Base-by-base conservation (phyloP, 1,140 invertebrate genomes). In the Hestina assimilis region DNA sequence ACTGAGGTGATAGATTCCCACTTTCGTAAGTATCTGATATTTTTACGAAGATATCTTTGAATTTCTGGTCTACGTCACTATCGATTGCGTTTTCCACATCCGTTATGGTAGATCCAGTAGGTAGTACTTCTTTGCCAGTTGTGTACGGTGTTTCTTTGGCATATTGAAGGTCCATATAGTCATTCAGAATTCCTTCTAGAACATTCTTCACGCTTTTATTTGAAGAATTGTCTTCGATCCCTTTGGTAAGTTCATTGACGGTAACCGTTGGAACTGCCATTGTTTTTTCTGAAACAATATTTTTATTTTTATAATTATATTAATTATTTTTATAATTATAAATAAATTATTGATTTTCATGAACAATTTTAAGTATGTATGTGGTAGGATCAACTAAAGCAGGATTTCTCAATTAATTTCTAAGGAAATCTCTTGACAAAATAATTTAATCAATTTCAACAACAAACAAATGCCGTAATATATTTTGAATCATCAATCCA, bases 111-210 rank as follows among this genome's bases (percentile, higher is more conserved):
- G 72, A 57, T 5, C 67, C 73, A 3, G 52, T 21, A 0, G 83
- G 85, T 5, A 88, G 8, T 0, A 88, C 75, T 15, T 68, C 67
- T 59, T 85, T 68, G 3, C 85, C 85, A 5, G 80, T 85, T 0
- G 85, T 88, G 53, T 83, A 86, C 0, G 81, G 81, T 2, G 81
- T 88, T 45, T 71, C 69, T 47, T 83, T 79, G 0, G 63, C 76
- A 17, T 74, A 84, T 15, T 79, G 78, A 0, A 88, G 60, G 23
- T 86, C 81, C 83, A 88, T 86, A 54, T 61, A 84, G 45, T 88
- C 84, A 24, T 84, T 86, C 0, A 87, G 63, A 4, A 87, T 60
- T n/a, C 83, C 76, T 70, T 78, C 75, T 12, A 88, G 61, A 28
- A 86, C 75, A 42, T 77, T 86, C 57, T 83, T 78, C 0, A 72